Evolutionary conservation across 2,888 invertebrate species (phyloP).

Genomic region (Drosophila siamana): DNA sequence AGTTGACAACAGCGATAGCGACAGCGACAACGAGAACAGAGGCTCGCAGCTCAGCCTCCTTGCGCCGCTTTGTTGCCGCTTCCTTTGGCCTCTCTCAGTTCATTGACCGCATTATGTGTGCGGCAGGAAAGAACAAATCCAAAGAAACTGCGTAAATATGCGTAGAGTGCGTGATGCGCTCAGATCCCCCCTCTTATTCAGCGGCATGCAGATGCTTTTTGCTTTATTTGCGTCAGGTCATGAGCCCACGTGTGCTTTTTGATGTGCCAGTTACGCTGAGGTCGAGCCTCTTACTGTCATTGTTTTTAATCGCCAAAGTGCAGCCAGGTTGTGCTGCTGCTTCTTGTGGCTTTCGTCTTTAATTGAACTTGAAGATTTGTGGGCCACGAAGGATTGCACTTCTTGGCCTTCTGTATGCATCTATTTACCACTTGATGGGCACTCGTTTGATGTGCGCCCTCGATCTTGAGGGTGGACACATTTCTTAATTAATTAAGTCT

Average conservation of each 20-base stretch:
- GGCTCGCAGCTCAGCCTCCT: slow-evolving; percentile 21
- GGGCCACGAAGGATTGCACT: too few relatives aligned
- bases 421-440: slow-evolving; percentile 62
- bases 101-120: slow-evolving; percentile 80
- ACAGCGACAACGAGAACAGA: slow-evolving; percentile 47
- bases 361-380: neutral
- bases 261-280: slow-evolving; percentile 53
- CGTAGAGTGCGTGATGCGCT: slow-evolving; percentile 47
- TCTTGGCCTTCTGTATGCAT: too few relatives aligned
- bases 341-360: slow-evolving; percentile 38
- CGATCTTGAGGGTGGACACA: slow-evolving; percentile 76
- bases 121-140: slow-evolving; percentile 37
- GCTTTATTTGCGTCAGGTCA: slow-evolving; percentile 67
- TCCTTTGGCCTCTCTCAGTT: slow-evolving; percentile 64
- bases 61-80: slow-evolving; percentile 33
- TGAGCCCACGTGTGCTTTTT: slow-evolving; percentile 55
- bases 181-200: slow-evolving; percentile 27
- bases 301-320: slow-evolving; percentile 78
- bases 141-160: slow-evolving; percentile 68
- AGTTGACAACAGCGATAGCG: slow-evolving; percentile 60
- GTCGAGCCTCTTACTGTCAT: slow-evolving; percentile 35
- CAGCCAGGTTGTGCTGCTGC: slow-evolving; percentile 32
- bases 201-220: slow-evolving; percentile 44
- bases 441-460: slow-evolving; percentile 60
- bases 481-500: slow-evolving; percentile 71